phyloP scores from a whole-genome alignment of 2,113 vertebrate genomes.

The Salvelinus fontinalis region DNA sequence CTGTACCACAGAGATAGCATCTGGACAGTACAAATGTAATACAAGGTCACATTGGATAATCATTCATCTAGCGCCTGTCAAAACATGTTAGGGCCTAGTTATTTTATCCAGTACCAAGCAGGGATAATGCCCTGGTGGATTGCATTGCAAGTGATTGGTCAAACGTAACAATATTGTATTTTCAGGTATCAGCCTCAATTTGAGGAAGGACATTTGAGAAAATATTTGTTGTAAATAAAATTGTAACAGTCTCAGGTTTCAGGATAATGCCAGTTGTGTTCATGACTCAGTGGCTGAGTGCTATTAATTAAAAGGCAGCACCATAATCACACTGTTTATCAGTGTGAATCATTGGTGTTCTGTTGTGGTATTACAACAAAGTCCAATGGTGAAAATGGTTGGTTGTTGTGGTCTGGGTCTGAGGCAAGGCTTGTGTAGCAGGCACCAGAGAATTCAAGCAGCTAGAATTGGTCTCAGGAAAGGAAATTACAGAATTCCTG shows the following conservation, averaged over 20 bases:
- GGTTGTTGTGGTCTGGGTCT: background rate
- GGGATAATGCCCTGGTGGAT: background rate
- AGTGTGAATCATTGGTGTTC: background rate
- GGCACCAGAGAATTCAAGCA: background rate
- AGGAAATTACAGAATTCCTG: conserved; percentile 67
- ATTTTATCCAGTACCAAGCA: conserved; percentile 7
- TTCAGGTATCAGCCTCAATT: background rate
- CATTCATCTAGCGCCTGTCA: conserved; percentile 29
- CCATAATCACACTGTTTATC: background rate
- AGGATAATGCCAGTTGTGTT: no score
- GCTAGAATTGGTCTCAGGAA: conserved; percentile 15
- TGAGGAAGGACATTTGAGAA: background rate
- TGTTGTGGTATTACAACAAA: background rate
- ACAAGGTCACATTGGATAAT: conserved; percentile 68
- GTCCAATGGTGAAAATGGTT: background rate
- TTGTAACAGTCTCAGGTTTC: background rate
- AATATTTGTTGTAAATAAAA: background rate
- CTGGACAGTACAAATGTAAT: conserved; percentile 45
- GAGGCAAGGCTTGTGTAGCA: background rate
- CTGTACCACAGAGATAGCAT: conserved; percentile 61
- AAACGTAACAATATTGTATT: background rate
- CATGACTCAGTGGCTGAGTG: no score
- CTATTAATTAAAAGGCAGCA: no score
- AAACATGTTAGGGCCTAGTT: conserved; percentile 23
- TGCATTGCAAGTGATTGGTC: background rate